Evolutionary conservation across 1,140 invertebrate genomes (phyloP).

Genomic region (Nephotettix cincticeps): DNA sequence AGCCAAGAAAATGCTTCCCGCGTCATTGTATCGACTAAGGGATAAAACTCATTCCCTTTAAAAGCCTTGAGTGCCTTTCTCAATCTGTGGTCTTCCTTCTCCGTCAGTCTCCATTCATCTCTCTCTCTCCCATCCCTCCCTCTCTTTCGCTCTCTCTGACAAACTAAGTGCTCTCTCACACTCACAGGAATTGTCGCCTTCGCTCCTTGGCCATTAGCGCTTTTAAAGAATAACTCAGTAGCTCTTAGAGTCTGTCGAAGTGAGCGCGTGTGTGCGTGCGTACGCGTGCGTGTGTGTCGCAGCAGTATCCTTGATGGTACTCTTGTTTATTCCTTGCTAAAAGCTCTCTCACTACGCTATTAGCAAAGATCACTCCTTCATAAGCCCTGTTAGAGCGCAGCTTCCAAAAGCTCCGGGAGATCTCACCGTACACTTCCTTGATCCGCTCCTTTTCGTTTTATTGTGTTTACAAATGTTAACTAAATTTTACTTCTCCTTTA

Average conservation of each 20-base stretch:
- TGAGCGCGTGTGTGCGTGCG: not conserved
- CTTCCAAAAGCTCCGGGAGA: not conserved
- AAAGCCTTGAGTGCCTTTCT: slow-evolving; percentile 12
- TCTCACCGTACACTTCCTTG: too few relatives aligned
- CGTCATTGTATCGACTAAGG: not conserved
- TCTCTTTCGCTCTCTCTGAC: slow-evolving; percentile 6
- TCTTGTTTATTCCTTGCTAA: slow-evolving; percentile 21
- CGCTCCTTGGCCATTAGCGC: slow-evolving; percentile 17
- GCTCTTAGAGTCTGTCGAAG: slow-evolving; percentile 11
- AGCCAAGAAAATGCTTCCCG: slow-evolving; percentile 17
- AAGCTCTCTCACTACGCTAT: slow-evolving; percentile 14
- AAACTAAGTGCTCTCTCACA: slow-evolving; percentile 21
- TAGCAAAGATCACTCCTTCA: slow-evolving; percentile 17
- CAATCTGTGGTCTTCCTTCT: not conserved
- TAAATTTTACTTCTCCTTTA: too few relatives aligned
- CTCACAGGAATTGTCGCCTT: slow-evolving; percentile 15
- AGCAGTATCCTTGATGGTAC: not conserved
- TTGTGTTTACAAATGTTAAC: too few relatives aligned
- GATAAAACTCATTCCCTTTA: slow-evolving; percentile 7
- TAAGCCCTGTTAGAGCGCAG: slow-evolving; percentile 7
- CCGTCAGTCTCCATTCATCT: not conserved
- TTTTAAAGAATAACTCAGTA: slow-evolving; percentile 22
- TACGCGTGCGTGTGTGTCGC: not conserved
- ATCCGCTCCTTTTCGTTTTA: too few relatives aligned
- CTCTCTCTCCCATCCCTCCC: not conserved